phyloP scores from a whole-genome alignment of 2,113 vertebrate species.

The Tautogolabrus adspersus region DNA sequence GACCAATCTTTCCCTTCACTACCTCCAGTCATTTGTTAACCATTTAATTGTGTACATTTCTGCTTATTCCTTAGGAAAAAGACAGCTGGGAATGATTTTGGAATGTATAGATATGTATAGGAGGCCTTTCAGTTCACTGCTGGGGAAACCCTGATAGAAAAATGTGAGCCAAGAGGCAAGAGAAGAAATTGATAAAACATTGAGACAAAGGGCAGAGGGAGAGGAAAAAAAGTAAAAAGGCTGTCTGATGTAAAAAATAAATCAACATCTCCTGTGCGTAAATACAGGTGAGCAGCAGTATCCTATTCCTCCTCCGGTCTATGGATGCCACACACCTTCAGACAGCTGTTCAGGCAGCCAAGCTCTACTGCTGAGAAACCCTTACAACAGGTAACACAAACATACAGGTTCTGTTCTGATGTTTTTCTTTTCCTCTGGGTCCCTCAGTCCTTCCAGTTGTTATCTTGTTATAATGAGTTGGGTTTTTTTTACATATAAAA shows the following conservation, averaged over 20 bases:
- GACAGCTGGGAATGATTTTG: constrained; percentile 11
- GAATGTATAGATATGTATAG: constrained; percentile 45
- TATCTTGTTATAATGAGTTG: too few species aligned
- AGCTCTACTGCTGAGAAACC: constrained; percentile 94
- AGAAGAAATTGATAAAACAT: too few species aligned
- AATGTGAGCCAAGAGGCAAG: too few species aligned
- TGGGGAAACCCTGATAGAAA: constrained; percentile 2
- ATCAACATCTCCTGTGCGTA: constrained; percentile 28
- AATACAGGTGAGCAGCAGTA: constrained; percentile 94
- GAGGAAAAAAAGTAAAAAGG: not conserved
- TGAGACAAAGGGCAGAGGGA: not conserved
- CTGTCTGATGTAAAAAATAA: too few species aligned
- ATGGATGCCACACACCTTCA: constrained; percentile 95
- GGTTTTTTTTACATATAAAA: too few species aligned
- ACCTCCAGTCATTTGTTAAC: too few species aligned
- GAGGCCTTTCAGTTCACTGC: constrained; percentile 55
- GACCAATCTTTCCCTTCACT: too few species aligned
- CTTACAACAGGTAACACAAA: constrained; percentile 94
- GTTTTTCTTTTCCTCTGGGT: not conserved
- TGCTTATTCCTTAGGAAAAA: constrained; percentile 3
- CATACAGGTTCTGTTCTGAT: not conserved
- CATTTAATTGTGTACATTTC: constrained; percentile 18
- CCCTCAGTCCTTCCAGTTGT: too few species aligned
- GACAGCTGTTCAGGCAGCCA: constrained; percentile 95
- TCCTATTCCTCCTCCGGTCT: constrained; percentile 94